Evolutionary conservation across 2,797 vertebrate species (phyloP).

Genomic region (Catostomus latipinnis): DNA sequence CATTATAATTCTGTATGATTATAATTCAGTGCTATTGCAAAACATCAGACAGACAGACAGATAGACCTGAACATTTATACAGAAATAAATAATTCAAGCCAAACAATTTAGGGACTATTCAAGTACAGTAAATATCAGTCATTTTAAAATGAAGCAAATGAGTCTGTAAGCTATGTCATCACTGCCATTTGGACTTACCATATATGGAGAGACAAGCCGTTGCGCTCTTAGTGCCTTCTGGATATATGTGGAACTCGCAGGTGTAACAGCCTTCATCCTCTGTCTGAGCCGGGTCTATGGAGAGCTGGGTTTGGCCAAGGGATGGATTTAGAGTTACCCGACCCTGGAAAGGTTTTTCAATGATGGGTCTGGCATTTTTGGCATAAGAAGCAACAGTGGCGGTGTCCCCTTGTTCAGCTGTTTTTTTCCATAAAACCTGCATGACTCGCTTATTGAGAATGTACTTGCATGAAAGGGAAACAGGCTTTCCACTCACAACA

Average conservation of each 20-base stretch:
- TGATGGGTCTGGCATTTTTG: constrained; percentile 17
- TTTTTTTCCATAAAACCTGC: constrained; percentile 81
- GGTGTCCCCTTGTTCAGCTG: constrained; percentile 72
- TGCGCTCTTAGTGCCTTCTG: constrained; percentile 68
- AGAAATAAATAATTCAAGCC: background rate
- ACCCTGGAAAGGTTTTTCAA: constrained; percentile 55
- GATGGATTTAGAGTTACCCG: constrained; percentile 67
- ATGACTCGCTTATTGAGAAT: constrained; percentile 63
- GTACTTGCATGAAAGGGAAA: constrained; percentile 74
- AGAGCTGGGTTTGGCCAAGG: constrained; percentile 69
- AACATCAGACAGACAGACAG: no score
- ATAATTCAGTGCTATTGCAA: no score
- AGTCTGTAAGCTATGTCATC: background rate
- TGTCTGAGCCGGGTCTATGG: constrained; percentile 63
- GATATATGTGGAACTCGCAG: constrained; percentile 79
- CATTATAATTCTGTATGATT: background rate
- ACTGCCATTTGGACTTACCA: constrained; percentile 48
- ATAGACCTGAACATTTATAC: background rate
- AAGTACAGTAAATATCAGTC: background rate
- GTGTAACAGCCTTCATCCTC: constrained; percentile 83
- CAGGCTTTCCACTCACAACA: constrained; percentile 63
- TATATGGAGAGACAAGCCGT: constrained; percentile 73
- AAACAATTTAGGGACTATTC: background rate
- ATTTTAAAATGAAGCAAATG: background rate
- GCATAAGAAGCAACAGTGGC: constrained; percentile 67